Base-by-base conservation (phyloP, 2,888 invertebrate genomes). In the Cephus sareptanus region DNA sequence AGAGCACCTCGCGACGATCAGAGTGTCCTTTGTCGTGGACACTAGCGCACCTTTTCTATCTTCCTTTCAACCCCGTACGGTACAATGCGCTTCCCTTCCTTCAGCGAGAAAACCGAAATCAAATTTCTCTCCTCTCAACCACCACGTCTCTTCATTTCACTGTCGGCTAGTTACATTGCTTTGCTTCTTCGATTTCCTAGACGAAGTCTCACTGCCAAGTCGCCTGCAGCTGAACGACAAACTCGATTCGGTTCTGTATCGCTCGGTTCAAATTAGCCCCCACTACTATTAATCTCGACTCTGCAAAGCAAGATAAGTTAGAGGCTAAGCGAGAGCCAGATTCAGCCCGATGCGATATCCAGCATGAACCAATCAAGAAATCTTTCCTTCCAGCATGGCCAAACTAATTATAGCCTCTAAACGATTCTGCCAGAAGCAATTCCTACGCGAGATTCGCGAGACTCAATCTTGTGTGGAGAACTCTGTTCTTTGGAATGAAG, bases 381-480 rank as follows among this genome's bases (percentile, higher is more conserved):
- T 56, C 56, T 56, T 56, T 56, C 23, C 56, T 56, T 83, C 82
- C 80, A 79, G 76, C 79, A 81, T 85, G 82, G 82, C 81, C 83
- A 87, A 88, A 87, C 87, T 88, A 88, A 88, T 88, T 88, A 83
- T 83, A 85, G 81, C 81, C 83, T 83, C 84, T 89, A 89, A 56
- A 89, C 88, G 86, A 88, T 84, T 87, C 88, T 88, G 88, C 86
- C 88, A 87, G 87, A 88, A 87, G 85, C 86, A 87, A 88, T 88
- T 88, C 86, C 85, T 84, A 80, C 81, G 40, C 6, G 15, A 40
- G 40, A 15, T 71, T 71, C 12, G 71, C 12, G 30, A 71, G 30
- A 56, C 56, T 23, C 23, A 1, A 56, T 56, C 23, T 23, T 23
- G 9, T 56, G 56, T 23, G 2, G 56, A 23, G 23, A 56, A 56